A percentile compares a stretch with the other conserved stretches of the same genome.
phyloP scores from a whole-genome alignment of 2,888 invertebrate species.

The Drosophila pseudotalamancana region DNA sequence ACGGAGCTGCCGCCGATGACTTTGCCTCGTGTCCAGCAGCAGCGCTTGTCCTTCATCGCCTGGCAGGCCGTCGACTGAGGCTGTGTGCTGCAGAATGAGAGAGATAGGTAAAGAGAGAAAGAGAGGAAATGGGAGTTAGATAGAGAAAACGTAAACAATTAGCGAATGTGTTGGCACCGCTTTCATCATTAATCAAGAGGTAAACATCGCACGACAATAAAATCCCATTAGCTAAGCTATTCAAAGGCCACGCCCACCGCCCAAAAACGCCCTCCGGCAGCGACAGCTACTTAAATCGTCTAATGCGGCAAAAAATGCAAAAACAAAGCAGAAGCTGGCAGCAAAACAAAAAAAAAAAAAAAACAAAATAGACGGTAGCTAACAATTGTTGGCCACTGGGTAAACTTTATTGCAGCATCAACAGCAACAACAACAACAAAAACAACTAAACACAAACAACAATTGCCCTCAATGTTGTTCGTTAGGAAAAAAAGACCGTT shows the following conservation, averaged over 20 bases:
- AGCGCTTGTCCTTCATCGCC: slow-evolving; percentile 93
- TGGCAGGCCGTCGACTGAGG: slow-evolving; percentile 93
- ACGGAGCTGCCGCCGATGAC: slow-evolving; percentile 94
- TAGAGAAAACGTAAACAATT: slow-evolving; percentile 54
- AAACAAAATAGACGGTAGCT: slow-evolving; percentile 4
- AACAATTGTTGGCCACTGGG: slow-evolving; percentile 45
- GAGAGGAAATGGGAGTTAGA: not conserved
- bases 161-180: slow-evolving; percentile 47
- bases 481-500: slow-evolving; percentile 16
- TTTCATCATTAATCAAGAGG: slow-evolving; percentile 60
- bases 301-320: slow-evolving; percentile 11
- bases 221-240: slow-evolving; percentile 49
- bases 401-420: slow-evolving; percentile 41
- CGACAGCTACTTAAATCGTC: slow-evolving; percentile 28
- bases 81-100: slow-evolving; percentile 87
- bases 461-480: slow-evolving; percentile 16
- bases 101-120: not conserved
- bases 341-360: slow-evolving; percentile 18
- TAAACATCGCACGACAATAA: slow-evolving; percentile 68
- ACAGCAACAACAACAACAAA: slow-evolving; percentile 4
- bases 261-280: slow-evolving; percentile 15
- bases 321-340: slow-evolving; percentile 13
- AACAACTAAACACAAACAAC: slow-evolving; percentile 19
- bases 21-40: slow-evolving; percentile 96
- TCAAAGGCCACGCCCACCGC: slow-evolving; percentile 39